Evolutionary conservation across 1,140 invertebrate genomes (phyloP), one percentile per base, ranked within the genome.

Genomic region (Rhyzopertha dominica): DNA sequence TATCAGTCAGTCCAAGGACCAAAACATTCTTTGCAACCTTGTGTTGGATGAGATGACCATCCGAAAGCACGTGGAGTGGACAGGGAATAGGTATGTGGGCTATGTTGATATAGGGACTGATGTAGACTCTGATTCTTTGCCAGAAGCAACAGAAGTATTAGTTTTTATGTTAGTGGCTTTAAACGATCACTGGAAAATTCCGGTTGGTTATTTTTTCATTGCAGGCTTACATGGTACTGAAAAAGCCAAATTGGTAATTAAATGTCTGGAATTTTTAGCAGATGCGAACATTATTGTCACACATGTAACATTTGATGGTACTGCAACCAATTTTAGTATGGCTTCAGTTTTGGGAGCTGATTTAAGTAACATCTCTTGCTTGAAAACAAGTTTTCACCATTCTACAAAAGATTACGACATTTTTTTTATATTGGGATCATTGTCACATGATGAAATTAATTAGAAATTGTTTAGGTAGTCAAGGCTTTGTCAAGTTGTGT

Each of bases 41-140:
- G 29, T 46, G 20, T 49, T 59, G 12, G 63, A 63, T 51, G 61
- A 62, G 50, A 63, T 63, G 56, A 47, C 54, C 8, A 63, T 65
- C 5, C 38, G 56, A 17, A 47, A 58, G 29, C 34, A 44, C 22
- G 20, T 61, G 5, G 29, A 59, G 35, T 57, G 57, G 51, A 45
- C 55, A 29, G 47, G 53, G 8, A 36, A 46, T 29, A 34, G 52
- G 14, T 49, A 34, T 45, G 25, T 38, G 18, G 49, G 47, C 2
- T 50, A 49, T 41, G 44, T 50, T 0, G 53, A 59, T 37, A 32
- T 44, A 28, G 55, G 52, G 2, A 26, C 8, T 14, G 28, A 43
- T 37, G 38, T 52, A 29, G 49, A 52, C 9, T 10, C 19, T 19
- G 44, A 56, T 37, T 28, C 37, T 40, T 32, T 49, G 8, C 34